These are phyloP conservation scores for Hybognathus amarus DNA, from an alignment of 2,797 vertebrate species.

Conservation along the genomic window DNA sequence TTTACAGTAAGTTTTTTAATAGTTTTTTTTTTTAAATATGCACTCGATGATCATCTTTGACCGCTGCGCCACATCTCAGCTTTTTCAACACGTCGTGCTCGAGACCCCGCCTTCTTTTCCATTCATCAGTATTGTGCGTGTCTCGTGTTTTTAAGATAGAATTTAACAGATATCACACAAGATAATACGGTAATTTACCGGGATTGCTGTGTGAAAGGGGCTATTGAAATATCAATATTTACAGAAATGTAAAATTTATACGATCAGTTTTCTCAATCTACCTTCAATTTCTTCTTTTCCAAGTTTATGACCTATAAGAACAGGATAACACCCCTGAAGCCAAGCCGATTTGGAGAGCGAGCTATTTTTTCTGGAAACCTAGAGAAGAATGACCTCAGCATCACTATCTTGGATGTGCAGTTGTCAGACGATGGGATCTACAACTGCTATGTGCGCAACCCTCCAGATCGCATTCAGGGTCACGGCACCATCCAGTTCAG, in stretches of 20 bases:
- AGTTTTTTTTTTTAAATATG: too few species aligned
- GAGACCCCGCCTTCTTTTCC: too few species aligned
- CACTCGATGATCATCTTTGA: too few species aligned
- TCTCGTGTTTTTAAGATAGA: too few species aligned
- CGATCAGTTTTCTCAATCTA: not conserved
- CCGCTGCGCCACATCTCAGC: too few species aligned
- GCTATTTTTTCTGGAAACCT: constrained; percentile 91
- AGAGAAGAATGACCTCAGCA: constrained; percentile 89
- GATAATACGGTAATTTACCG: too few species aligned
- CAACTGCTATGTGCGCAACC: constrained; percentile 92
- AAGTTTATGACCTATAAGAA: constrained; percentile 92
- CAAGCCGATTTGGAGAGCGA: constrained; percentile 85
- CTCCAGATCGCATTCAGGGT: constrained; percentile 90
- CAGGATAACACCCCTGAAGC: constrained; percentile 82
- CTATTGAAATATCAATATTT: too few species aligned
- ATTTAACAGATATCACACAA: too few species aligned
- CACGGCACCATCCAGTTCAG: constrained; percentile 81
- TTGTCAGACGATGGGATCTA: constrained; percentile 87
- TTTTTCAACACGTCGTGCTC: too few species aligned
- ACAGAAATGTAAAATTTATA: not conserved
- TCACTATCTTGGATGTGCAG: constrained; percentile 89
- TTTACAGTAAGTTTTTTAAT: too few species aligned
- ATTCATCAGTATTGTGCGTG: too few species aligned
- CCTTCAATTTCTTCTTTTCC: constrained; percentile 31
- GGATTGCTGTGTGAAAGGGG: too few species aligned